Evolutionary conservation across 2,113 vertebrate genomes (phyloP), one percentile per base, ranked within the genome.

Genomic region (Lagopus leucura): DNA sequence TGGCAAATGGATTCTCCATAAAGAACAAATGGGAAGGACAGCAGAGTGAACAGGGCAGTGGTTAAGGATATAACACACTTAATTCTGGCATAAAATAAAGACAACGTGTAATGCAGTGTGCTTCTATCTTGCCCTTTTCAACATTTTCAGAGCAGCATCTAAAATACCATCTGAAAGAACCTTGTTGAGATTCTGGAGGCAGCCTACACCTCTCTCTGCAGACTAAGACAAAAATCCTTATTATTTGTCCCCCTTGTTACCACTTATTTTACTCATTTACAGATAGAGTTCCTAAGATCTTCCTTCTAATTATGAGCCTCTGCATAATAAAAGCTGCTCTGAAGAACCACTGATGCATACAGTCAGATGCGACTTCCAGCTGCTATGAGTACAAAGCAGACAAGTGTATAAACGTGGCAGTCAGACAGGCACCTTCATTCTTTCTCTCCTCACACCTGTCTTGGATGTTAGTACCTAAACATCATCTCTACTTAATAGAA

Each of bases 11-110:
- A 38, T 91, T 76, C 34, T 61, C 82, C 36, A 57, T 65, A 69
- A 76, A 81, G 57, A 63, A 66, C 1, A 0, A 13, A 16, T 7
- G 12, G 6, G 17, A 8, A 3, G 3, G 14, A 5, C 3, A 17
- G 4, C 8, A 50, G 7, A 5, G 8, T 12, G 5, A 73, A 55
- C 79, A 66, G 10, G 6, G 24, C 60, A 88, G 40, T 34, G 57
- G 42, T 69, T 78, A 63, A 74, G 28, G 47, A 32, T 73, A 73
- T 13, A 30, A 40, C 32, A 11, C n/a, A 57, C 6, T 69, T 82
- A 38, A 16, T 60, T 12, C 2, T 61, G 34, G 32, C 17, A 80
- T 58, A 55, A 94, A 88, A 88, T 42, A 88, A 81, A 93, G 79
- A 43, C 13, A 80, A 40, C 13, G 43, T 34, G 74, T 2, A 38